Conservation (phyloP, 2,888 invertebrate genomes). For the Apotomis turbidana region DNA sequence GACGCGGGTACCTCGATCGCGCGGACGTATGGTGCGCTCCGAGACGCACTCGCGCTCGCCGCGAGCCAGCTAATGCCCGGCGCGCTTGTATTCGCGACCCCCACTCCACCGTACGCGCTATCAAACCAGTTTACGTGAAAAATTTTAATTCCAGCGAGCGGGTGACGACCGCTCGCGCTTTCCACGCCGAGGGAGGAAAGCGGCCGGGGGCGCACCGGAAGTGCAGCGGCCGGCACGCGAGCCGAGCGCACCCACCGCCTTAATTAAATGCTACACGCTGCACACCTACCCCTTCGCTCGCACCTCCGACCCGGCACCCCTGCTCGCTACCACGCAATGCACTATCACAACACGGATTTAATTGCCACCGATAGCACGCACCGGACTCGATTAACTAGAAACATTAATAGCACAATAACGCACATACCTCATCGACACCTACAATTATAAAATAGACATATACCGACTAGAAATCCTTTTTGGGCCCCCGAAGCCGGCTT, state of each 20-base stretch:
- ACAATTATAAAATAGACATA: conserved; percentile 10
- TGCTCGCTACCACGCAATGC: conserved; percentile 49
- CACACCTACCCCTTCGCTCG: conserved; percentile 66
- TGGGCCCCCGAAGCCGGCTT: conserved; percentile 32
- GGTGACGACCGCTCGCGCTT: conserved; percentile 81
- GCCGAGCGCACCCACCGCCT: conserved; percentile 78
- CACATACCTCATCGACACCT: conserved; percentile 7
- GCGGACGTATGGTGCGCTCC: conserved; percentile 49
- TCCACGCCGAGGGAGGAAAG: conserved; percentile 78
- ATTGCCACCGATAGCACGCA: conserved; percentile 29
- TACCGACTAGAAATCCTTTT: conserved; percentile 21
- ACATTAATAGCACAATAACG: conserved; percentile 15
- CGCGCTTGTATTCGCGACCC: conserved; percentile 80
- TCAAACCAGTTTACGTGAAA: conserved; percentile 84
- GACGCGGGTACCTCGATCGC: conserved; percentile 41
- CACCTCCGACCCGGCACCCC: conserved; percentile 38
- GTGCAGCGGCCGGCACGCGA: conserved; percentile 80
- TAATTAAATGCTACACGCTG: conserved; percentile 79
- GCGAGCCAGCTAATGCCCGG: conserved; percentile 80
- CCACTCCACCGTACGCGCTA: conserved; percentile 79
- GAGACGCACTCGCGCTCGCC: conserved; percentile 73
- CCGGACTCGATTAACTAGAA: conserved; percentile 16
- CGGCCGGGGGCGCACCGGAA: conserved; percentile 77
- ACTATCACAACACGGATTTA: conserved; percentile 52
- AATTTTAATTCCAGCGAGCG: conserved; percentile 78